Evolutionary conservation across 2,888 invertebrate species (phyloP), one percentile per base, ranked within the genome.

Genomic region (Drosophila subquinaria): DNA sequence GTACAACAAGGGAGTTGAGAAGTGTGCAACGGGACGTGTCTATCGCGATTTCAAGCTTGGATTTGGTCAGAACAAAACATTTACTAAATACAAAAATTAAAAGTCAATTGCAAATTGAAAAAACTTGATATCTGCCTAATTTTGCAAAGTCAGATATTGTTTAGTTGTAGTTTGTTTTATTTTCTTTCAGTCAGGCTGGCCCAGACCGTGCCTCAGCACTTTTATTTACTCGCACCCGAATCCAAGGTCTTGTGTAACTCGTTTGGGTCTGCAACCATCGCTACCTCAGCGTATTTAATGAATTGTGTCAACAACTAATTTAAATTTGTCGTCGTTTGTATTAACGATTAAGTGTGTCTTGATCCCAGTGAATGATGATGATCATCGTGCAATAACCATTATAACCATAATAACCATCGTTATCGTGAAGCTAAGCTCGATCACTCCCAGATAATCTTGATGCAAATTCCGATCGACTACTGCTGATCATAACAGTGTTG

Each of bases 241-340:
- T 42, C 36, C 40, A 17, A 20, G 47, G 61, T 13, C 55, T 84
- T 79, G 76, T 70, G 70, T 56, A 81, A 83, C 57, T 47, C 33
- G 17, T 20, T 38, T 23, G 38, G 27, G 23, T 42, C 47, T 50
- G 33, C 60, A 11, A 48, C 45, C 67, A n/a, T 15, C 62, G 48
- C 42, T 1, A 15, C 38, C 66, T 78, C 74, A 71, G 73, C 79
- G 57, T 42, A 55, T 75, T 79, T 69, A 48, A 60, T 45, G 52
- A 73, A 74, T 76, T 71, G 56, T 74, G 69, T 50, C 76, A 73
- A 81, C 73, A 88, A 73, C 59, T 69, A 74, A 70, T 80, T 81
- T 67, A 50, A 76, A 71, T 69, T 68, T 55, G n/a, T 56, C 64
- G 59, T 61, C 59, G 51, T 60, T 73, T 36, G 45, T 61, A 65